Base-by-base conservation (phyloP, 2,888 invertebrate genomes). In the Piscicola geometra region DNA sequence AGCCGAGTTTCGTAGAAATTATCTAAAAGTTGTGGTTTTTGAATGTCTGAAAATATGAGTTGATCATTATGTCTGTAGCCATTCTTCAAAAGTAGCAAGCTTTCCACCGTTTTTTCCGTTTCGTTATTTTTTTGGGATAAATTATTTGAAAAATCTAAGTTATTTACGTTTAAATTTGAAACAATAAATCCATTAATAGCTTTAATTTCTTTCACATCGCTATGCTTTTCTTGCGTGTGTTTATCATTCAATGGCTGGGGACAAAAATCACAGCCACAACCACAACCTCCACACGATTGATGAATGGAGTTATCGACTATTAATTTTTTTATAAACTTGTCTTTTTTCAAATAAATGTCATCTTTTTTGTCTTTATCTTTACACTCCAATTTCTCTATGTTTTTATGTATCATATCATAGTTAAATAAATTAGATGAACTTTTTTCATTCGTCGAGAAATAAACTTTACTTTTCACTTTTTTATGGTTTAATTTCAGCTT, bases 51-150 rank as follows among this genome's bases (percentile, higher is more conserved):
- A 41, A 41, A 41, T 9, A 41, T 41, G 5, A 41, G 5, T 41
- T 41, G 41, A 9, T 5, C 41, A 5, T 21, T 56, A 5, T 18
- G 25, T 56, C n/a, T 56, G 60, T 56, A 56, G 60, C 60, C 60
- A 21, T 56, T 56, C n/a, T 56, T 56, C 60, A 56, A 56, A 18
- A 56, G 60, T 56, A 56, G 60, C 60, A 56, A 15, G n/a, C 60
- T 56, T 56, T 56, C n/a, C 5, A 56, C 25, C 5, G 60, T 56
- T 25, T 56, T 56, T 15, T 56, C 25, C 3, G 21, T 56, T 25
- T 56, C 60, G 60, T 5, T 56, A 25, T 56, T 56, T 15, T 15
- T 56, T 56, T 47, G 12, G 21, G 50, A 9, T 9, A 47, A 47
- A 47, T 21, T 21, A 47, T 56, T 56, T 21, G 60, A 56, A 25